Evolutionary conservation across 37 sponge, comb jelly and placozoan genomes (phyloP).

Genomic region (Axinella damicornis): DNA sequence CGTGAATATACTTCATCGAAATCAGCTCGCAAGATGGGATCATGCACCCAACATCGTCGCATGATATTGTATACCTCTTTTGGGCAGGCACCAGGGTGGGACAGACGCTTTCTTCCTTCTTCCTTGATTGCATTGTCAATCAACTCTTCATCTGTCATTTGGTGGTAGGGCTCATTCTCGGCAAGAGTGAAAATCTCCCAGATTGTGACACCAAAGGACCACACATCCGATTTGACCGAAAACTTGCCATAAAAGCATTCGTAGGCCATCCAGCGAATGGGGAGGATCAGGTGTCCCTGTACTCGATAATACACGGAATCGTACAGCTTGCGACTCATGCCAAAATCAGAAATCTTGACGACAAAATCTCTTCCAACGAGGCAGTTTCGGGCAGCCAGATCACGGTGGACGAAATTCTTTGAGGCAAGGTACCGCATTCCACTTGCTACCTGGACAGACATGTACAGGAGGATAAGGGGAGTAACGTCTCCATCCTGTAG

Average conservation of each 20-base stretch:
- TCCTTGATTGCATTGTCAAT: conserved; percentile 78
- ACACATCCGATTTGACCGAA: conserved; percentile 84
- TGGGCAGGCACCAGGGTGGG: conserved; percentile 55
- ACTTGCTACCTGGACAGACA: conserved; percentile 80
- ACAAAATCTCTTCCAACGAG: conserved; percentile 84
- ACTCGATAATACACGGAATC: conserved; percentile 67
- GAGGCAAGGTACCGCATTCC: conserved; percentile 89
- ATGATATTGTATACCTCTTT: conserved; percentile 64
- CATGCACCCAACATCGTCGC: conserved; percentile 67
- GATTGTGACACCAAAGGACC: conserved; percentile 84
- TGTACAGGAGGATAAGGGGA: conserved; percentile 76
- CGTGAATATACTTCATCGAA: conserved; percentile 79
- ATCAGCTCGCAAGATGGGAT: conserved; percentile 59
- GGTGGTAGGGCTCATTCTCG: conserved; percentile 65
- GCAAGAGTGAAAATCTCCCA: conserved; percentile 85
- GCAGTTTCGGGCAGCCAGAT: conserved; percentile 86
- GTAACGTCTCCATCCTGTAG: conserved; percentile 40
- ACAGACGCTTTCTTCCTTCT: conserved; percentile 25
- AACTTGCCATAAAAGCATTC: conserved; percentile 90
- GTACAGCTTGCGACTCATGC: conserved; percentile 88
- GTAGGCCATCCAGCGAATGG: conserved; percentile 88
- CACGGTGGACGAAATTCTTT: conserved; percentile 81
- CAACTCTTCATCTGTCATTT: conserved; percentile 76
- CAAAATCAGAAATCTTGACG: conserved; percentile 91
- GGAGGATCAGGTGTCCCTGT: conserved; percentile 65